Base-by-base conservation (phyloP, 2,113 vertebrate species). In the Carassius auratus region DNA sequence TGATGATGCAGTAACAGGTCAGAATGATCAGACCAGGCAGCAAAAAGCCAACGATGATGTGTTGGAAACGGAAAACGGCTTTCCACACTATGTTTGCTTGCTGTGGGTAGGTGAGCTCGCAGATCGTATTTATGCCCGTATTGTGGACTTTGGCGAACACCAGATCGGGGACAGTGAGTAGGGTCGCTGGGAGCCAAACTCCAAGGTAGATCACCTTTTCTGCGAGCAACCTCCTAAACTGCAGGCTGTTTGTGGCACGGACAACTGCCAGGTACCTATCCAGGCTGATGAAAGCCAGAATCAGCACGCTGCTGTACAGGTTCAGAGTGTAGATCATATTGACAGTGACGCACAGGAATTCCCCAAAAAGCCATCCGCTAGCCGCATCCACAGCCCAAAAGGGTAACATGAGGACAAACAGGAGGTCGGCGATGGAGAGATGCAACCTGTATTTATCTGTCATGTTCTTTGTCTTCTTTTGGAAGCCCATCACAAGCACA, bases 381-480 rank as follows among this genome's bases (percentile, higher is more conserved):
- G 93, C 95, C 0, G 96, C 97, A 52, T 99, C 97, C 77, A 98
- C 97, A 0, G 98, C 97, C 97, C 97, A 99, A 93, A 99, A 99
- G 1, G 98, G 98, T 81, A 99, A 94, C 0, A 97, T 98, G 91
- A 99, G 87, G 82, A 99, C 97, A 1, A 99, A 97, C 45, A 99
- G 94, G 21, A 99, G 96, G 86, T 99, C 98, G 0, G 98, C 98
- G 82, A 98, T 96, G 0, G 98, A 99, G 73, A 99, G 96, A 83
- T 99, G 98, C 26, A 99, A 93, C 86, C 98, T 94, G 92, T 99
- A 99, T 89, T 98, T 99, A 92, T 99, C 98, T 0, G 98, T 99
- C 97, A 99, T 98, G 80, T 95, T 98, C 87, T 94, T 96, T 30
- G 96, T 91, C 83, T 98, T 99, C 90, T 97, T 97, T 92, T 99